Evolutionary conservation across 2,888 invertebrate species (phyloP).

Genomic region (Lacanobia oleracea): DNA sequence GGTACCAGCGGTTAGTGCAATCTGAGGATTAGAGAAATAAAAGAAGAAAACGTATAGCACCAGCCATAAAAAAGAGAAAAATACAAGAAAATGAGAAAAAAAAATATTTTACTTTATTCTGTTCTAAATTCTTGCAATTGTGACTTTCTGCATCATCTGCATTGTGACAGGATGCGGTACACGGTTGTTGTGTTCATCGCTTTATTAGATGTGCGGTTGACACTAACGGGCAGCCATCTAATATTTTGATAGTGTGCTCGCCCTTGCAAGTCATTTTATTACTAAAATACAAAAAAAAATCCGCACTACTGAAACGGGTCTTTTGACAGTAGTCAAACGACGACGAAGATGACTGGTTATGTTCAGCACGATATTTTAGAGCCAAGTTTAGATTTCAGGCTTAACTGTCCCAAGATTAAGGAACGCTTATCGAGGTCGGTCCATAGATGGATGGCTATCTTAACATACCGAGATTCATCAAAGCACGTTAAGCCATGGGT

Average conservation of each 20-base stretch:
- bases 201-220: constrained; percentile 44
- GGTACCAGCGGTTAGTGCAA: background rate
- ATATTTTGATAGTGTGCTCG: constrained; percentile 22
- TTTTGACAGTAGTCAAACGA: too few species aligned
- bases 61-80: background rate
- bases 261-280: background rate
- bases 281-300: constrained; percentile 5
- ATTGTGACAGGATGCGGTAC: background rate
- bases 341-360: too few species aligned
- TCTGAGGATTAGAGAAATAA: background rate
- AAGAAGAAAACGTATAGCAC: background rate
- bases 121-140: background rate
- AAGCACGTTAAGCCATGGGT: too few species aligned
- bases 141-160: background rate
- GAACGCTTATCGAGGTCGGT: too few species aligned
- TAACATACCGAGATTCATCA: too few species aligned
- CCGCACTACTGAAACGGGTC: background rate
- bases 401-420: too few species aligned
- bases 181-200: constrained; percentile 16
- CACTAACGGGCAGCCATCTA: constrained; percentile 23
- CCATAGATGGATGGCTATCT: too few species aligned
- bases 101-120: background rate
- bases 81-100: too few species aligned
- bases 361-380: background rate
- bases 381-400: background rate